phyloP scores from a whole-genome alignment of 2,888 invertebrate genomes.

The Leptinotarsa rubiginosa region DNA sequence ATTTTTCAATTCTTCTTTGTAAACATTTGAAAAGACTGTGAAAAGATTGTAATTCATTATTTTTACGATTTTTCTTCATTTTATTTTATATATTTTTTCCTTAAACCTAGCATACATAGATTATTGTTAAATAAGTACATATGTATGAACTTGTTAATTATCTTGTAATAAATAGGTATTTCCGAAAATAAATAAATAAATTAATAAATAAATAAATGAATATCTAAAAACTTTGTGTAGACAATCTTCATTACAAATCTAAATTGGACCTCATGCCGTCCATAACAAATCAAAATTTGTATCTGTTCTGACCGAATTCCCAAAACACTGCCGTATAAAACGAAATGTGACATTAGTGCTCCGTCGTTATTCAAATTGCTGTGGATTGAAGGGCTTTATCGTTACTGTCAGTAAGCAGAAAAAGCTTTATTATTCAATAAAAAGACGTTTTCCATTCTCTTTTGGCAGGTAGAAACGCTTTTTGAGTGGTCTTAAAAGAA shows the following conservation, averaged over 20 bases:
- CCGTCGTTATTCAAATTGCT: background rate
- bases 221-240: background rate
- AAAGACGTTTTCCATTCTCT: background rate
- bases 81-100: too few relatives aligned
- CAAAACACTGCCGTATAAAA: background rate
- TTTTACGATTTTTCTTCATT: too few relatives aligned
- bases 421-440: conserved; percentile 6
- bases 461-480: background rate
- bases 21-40: too few relatives aligned
- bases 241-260: background rate
- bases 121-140: too few relatives aligned
- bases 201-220: too few relatives aligned
- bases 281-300: background rate
- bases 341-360: background rate
- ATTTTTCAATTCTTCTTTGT: too few relatives aligned
- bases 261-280: background rate
- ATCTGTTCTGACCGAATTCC: background rate
- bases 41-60: too few relatives aligned
- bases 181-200: too few relatives aligned
- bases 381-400: background rate
- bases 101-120: too few relatives aligned
- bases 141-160: too few relatives aligned
- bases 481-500: background rate
- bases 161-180: too few relatives aligned
- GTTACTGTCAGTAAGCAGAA: background rate